phyloP scores from a whole-genome alignment of 2,797 vertebrate genomes.

The Semaprochilodus insignis region DNA sequence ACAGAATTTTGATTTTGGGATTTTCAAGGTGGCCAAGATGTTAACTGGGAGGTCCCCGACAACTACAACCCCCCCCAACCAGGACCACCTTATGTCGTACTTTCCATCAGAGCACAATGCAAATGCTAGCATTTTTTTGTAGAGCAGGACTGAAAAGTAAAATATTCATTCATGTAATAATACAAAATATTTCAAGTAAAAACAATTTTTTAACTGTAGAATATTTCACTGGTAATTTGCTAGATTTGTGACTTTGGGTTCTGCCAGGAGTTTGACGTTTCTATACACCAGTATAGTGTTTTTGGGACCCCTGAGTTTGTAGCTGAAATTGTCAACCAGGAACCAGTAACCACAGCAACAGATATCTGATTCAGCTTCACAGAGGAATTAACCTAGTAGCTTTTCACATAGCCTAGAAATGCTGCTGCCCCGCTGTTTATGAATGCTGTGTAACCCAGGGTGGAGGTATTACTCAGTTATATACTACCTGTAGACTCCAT shows the following conservation, averaged over 20 bases:
- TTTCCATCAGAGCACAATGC: no score
- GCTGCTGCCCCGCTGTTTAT: background rate
- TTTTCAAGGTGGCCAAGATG: no score
- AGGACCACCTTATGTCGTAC: no score
- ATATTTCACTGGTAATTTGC: no score
- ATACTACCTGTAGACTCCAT: no score
- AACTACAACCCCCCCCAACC: no score
- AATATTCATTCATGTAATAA: no score
- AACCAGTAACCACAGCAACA: conserved; percentile 89
- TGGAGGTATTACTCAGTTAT: background rate
- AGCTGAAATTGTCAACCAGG: conserved; percentile 90
- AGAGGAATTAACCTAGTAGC: background rate
- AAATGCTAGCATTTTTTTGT: no score
- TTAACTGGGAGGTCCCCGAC: no score
- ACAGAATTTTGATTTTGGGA: no score
- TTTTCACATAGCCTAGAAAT: background rate
- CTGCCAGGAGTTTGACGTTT: conserved; percentile 87
- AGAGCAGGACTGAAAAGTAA: background rate
- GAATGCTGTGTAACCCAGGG: background rate
- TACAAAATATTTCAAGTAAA: no score
- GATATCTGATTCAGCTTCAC: conserved; percentile 83
- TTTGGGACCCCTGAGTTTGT: conserved; percentile 93
- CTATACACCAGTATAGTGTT: conserved; percentile 88
- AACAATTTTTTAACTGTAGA: background rate
- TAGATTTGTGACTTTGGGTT: conserved; percentile 97